A percentile compares a stretch with the other conserved stretches of the same genome.
Conservation (phyloP, 2,888 invertebrate species). For the Drosophila lutescens region DNA sequence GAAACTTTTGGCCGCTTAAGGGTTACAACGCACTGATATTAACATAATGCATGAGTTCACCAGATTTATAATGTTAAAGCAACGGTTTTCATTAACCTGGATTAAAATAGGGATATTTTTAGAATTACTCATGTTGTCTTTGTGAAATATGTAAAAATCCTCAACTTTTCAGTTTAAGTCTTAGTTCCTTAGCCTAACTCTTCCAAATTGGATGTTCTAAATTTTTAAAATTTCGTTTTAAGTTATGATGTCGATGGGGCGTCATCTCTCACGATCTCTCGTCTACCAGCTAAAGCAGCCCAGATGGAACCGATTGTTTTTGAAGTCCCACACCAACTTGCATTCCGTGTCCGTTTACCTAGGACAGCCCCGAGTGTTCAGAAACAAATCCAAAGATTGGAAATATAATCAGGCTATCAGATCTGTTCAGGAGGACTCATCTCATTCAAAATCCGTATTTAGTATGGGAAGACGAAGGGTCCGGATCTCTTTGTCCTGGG, state of each 20-base stretch:
- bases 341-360: not conserved
- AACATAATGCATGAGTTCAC: not conserved
- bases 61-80: too few species aligned
- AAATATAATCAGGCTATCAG: not conserved
- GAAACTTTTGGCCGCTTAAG: not conserved
- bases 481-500: not conserved
- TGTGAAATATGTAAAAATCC: not conserved
- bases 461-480: not conserved
- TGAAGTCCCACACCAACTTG: not conserved
- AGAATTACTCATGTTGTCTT: not conserved
- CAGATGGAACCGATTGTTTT: constrained; percentile 9
- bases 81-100: too few species aligned
- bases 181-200: not conserved
- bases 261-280: not conserved
- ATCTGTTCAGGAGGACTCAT: too few species aligned
- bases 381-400: not conserved
- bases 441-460: not conserved
- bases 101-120: not conserved
- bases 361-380: not conserved
- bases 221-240: not conserved
- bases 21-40: not conserved
- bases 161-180: not conserved
- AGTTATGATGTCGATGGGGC: constrained; percentile 11
- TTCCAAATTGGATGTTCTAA: not conserved
- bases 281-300: not conserved